Base-by-base conservation (phyloP, 2,797 vertebrate species). In the Eptatretus atami region DNA sequence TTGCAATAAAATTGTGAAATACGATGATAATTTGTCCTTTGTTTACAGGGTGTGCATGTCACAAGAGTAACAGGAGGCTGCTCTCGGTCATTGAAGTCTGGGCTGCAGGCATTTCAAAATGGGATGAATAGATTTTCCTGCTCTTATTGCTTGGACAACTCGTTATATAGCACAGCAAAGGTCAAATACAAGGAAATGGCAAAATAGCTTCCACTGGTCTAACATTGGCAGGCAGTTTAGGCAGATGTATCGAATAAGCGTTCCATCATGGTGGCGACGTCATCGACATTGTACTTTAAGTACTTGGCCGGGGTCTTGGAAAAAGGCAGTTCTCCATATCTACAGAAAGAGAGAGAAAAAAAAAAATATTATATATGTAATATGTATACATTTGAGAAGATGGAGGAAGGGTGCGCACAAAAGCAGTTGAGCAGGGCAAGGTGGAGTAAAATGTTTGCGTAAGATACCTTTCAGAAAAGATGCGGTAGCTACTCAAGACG, bases 221-320 rank as follows among this genome's bases (percentile, higher is more conserved):
- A 44, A 44, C 53, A 52, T 66, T 13, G n/a, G 15, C 8, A 24
- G 10, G 11, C 44, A 53, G 15, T 65, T 79, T 72, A 95, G 13
- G 90, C 90, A 0, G 88, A 95, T 1, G 87, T 98, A 74, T 98
- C 88, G 9, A 95, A 95, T 63, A 98, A 79, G 73, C 72, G 82
- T 53, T 94, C 86, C 0, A 98, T 94, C 90, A 98, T 98, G 61
- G 86, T 82, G 61, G 84, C 87, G 66, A 95, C 88, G 52, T 93
- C 83, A 53, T 95, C 87, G 0, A 86, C 78, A 0, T 78, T 78
- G 66, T 94, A 94, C 70, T 87, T 93, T 75, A 84, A 80, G 68
- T 98, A 98, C 69, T 98, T 95, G 72, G 93, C 88, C 0, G 79
- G 81, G 72, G 95, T 95, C 75, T 95, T 98, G 65, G 90, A 95